Conservation (phyloP, 2,113 vertebrate species). For the Gymnobelideus leadbeateri region DNA sequence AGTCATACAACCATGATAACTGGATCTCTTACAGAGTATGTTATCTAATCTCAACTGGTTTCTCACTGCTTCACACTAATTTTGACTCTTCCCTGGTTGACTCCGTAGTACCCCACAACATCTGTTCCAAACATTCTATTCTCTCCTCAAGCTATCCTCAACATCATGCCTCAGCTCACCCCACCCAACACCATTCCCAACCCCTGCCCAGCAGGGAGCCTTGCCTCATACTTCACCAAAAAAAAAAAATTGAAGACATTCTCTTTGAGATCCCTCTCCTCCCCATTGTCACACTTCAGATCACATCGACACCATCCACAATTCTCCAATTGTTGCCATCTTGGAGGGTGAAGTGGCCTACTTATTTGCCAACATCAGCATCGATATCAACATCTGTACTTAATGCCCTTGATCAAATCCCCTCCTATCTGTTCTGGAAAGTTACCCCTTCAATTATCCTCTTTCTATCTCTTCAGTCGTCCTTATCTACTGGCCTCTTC, state of each 20-base stretch:
- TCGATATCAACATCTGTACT: neutral
- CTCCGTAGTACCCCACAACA: no score
- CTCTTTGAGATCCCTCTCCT: neutral
- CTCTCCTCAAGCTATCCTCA: neutral
- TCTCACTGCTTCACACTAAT: neutral
- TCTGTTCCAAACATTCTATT: neutral
- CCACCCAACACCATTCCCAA: neutral
- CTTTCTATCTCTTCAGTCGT: neutral
- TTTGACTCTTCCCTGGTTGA: neutral
- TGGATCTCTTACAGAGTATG: neutral
- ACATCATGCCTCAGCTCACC: neutral
- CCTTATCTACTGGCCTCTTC: neutral
- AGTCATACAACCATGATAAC: neutral
- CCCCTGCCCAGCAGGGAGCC: neutral
- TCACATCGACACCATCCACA: neutral
- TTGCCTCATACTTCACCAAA: neutral
- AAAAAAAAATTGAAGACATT: neutral
- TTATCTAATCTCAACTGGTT: neutral
- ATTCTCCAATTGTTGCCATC: neutral
- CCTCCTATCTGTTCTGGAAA: neutral
- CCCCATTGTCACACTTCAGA: neutral
- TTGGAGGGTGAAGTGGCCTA: neutral
- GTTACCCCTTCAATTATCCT: neutral
- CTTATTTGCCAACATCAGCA: neutral
- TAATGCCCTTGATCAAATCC: neutral